phyloP scores from a whole-genome alignment of 2,113 vertebrate genomes.

The Argyrosomus japonicus region DNA sequence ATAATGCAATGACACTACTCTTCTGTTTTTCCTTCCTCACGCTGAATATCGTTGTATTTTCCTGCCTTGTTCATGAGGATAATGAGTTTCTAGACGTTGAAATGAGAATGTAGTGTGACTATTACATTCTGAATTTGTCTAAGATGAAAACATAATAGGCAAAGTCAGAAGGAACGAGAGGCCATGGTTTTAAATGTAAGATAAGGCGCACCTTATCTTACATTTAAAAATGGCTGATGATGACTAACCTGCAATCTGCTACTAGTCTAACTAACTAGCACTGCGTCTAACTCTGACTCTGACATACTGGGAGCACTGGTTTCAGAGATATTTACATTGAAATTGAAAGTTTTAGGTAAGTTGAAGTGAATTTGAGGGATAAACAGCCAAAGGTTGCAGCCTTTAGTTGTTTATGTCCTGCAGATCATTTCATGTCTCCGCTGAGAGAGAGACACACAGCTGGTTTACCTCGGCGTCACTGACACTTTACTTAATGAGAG shows the following conservation, averaged over 20 bases:
- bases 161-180: conserved; percentile 82
- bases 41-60: conserved; percentile 12
- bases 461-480: conserved; percentile 57
- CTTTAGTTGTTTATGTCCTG: conserved; percentile 57
- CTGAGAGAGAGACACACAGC: conserved; percentile 18
- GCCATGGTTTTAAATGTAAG: conserved; percentile 84
- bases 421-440: conserved; percentile 60
- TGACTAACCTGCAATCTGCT: conserved; percentile 48
- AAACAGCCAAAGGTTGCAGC: conserved; percentile 61
- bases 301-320: conserved; percentile 51
- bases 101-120: conserved; percentile 75
- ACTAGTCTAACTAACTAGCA: conserved; percentile 34
- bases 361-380: conserved; percentile 40
- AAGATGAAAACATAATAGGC: conserved; percentile 81
- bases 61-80: conserved; percentile 49
- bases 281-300: conserved; percentile 39
- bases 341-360: conserved; percentile 29
- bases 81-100: conserved; percentile 63
- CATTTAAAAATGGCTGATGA: conserved; percentile 84
- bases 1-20: conserved; percentile 49
- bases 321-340: conserved; percentile 61
- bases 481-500: conserved; percentile 80
- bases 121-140: conserved; percentile 84
- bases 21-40: conserved; percentile 21
- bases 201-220: conserved; percentile 84